phyloP scores from a whole-genome alignment of 1,140 invertebrate species.

The Stegodyphus dumicola region DNA sequence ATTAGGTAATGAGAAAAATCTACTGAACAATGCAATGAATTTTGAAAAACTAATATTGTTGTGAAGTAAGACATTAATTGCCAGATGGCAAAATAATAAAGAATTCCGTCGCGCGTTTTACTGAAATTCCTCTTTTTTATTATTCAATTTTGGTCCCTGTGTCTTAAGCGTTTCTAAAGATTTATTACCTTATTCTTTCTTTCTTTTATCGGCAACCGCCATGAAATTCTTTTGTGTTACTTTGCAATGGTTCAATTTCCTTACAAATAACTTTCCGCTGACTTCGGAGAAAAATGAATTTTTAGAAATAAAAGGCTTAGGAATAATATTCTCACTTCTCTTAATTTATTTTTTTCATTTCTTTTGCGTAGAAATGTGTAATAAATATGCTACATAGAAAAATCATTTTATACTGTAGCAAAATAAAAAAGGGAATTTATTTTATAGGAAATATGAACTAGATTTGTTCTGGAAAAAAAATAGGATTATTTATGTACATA shows the following conservation, averaged over 20 bases:
- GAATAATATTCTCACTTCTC: conserved; percentile 9
- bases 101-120: conserved; percentile 31
- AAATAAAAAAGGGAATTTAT: too few relatives aligned
- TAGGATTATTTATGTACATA: too few relatives aligned
- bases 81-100: conserved; percentile 9
- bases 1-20: conserved; percentile 10
- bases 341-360: conserved; percentile 21
- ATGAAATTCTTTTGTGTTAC: conserved; percentile 30
- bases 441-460: too few relatives aligned
- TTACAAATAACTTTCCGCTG: neutral
- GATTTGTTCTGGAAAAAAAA: too few relatives aligned
- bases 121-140: neutral
- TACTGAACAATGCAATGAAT: conserved; percentile 45
- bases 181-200: conserved; percentile 31
- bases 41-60: conserved; percentile 41
- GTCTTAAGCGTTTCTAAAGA: conserved; percentile 16
- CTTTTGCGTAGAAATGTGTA: too few relatives aligned
- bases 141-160: conserved; percentile 9
- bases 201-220: conserved; percentile 21
- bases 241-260: neutral
- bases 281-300: neutral
- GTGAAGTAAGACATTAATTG: conserved; percentile 40
- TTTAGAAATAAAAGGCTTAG: conserved; percentile 3
- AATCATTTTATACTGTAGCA: too few relatives aligned
- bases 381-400: too few relatives aligned